These are phyloP conservation scores for Carlito syrichta DNA, from an alignment of 2,113 vertebrate genomes.

Conservation along the genomic window DNA sequence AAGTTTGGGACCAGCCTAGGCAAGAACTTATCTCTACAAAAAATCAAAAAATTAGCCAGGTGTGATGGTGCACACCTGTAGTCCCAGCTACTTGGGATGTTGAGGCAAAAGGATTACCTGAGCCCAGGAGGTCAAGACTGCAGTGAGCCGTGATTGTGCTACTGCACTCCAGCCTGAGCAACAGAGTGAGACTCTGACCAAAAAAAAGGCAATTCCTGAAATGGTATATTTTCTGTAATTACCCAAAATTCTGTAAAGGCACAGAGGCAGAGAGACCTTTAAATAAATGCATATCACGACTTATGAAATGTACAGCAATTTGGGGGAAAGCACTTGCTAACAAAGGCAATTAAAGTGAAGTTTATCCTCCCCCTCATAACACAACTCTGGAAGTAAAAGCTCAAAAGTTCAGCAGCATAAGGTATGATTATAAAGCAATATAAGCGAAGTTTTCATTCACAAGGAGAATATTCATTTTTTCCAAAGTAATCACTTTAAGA, in stretches of 20 bases:
- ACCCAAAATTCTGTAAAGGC: neutral
- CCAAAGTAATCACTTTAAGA: neutral
- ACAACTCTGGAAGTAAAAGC: neutral
- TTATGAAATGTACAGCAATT: neutral
- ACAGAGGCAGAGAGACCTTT: neutral
- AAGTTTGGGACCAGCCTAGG: too few species aligned
- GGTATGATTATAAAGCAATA: neutral
- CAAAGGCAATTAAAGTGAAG: neutral
- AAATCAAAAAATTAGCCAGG: too few species aligned
- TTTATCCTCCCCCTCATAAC: neutral
- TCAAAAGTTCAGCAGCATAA: neutral
- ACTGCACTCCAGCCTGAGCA: too few species aligned
- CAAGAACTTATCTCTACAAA: too few species aligned
- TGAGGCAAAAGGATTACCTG: too few species aligned
- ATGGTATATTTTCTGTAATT: neutral
- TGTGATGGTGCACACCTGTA: too few species aligned
- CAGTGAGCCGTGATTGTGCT: too few species aligned
- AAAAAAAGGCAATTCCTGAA: too few species aligned
- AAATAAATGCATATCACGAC: neutral
- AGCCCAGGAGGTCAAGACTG: too few species aligned
- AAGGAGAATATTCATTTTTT: neutral
- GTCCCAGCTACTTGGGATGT: too few species aligned
- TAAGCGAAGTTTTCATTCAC: neutral
- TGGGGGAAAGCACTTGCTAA: neutral
- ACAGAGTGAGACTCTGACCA: too few species aligned